Evolutionary conservation across 2,888 invertebrate species (phyloP).

Genomic region (Polymixis flavicincta): DNA sequence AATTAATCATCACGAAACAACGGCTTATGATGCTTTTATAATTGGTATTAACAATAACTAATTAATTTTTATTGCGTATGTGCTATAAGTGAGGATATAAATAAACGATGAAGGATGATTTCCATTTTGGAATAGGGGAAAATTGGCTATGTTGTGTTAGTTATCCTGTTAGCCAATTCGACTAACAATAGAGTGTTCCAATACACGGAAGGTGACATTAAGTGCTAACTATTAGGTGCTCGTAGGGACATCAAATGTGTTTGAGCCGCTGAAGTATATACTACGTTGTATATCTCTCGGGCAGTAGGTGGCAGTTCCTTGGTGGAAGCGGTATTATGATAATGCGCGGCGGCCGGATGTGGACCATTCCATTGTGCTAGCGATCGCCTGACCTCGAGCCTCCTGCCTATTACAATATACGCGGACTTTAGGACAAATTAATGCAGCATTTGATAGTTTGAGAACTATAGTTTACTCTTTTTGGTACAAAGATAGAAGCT

Average conservation of each 20-base stretch:
- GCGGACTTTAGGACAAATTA: slow-evolving; percentile 77
- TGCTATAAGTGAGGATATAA: slow-evolving; percentile 15
- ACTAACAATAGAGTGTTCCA: not conserved
- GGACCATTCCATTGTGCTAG: slow-evolving; percentile 88
- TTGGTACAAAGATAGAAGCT: not conserved
- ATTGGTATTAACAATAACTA: slow-evolving; percentile 48
- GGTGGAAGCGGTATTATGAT: slow-evolving; percentile 88
- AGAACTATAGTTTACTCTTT: slow-evolving; percentile 27
- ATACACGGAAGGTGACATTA: not conserved
- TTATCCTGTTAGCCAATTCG: not conserved
- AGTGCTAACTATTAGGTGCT: not conserved
- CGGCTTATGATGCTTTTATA: slow-evolving; percentile 44
- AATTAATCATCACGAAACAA: slow-evolving; percentile 42
- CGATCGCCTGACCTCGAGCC: slow-evolving; percentile 87
- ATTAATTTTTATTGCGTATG: slow-evolving; percentile 44
- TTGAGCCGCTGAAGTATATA: slow-evolving; percentile 27
- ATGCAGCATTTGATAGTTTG: slow-evolving; percentile 62
- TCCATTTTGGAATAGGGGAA: slow-evolving; percentile 3
- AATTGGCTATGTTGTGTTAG: not conserved
- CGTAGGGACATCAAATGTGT: slow-evolving; percentile 32
- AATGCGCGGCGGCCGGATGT: slow-evolving; percentile 87
- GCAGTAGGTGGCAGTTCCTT: slow-evolving; percentile 79
- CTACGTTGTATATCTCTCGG: slow-evolving; percentile 56
- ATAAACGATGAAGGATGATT: slow-evolving; percentile 10
- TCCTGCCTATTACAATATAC: slow-evolving; percentile 74